Evolutionary conservation across 2,888 invertebrate species (phyloP).

Genomic region (Ischnus inquisitorius): DNA sequence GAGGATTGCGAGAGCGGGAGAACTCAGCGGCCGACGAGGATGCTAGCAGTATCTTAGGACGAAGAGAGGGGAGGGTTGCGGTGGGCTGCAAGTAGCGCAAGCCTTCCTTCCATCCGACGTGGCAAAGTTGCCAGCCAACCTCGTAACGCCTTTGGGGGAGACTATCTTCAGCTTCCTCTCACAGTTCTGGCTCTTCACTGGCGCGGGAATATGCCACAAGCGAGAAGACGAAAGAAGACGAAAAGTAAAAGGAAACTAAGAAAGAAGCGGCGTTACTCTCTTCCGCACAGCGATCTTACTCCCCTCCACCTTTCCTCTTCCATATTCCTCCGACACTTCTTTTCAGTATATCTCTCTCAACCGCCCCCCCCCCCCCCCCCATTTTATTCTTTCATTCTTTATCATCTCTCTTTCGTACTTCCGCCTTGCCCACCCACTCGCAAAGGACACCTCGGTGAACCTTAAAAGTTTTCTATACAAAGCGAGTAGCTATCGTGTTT

Average conservation of each 20-base stretch:
- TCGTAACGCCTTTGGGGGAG: constrained; percentile 48
- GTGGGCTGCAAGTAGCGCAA: constrained; percentile 2
- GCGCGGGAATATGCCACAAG: constrained; percentile 16
- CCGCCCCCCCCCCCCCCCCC: not conserved
- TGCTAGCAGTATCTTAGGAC: constrained; percentile 6
- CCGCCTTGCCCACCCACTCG: constrained; percentile 13
- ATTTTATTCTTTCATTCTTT: constrained; percentile 19
- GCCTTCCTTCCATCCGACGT: constrained; percentile 48
- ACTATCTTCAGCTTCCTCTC: constrained; percentile 13
- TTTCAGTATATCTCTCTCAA: constrained; percentile 1
- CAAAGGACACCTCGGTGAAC: constrained; percentile 55
- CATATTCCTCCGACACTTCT: constrained; percentile 34
- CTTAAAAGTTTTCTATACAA: constrained; percentile 61
- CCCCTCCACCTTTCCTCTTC: not conserved
- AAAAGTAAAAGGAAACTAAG: constrained; percentile 33
- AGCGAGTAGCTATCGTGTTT: constrained; percentile 61
- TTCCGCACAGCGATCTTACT: constrained; percentile 29
- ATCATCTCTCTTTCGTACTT: constrained; percentile 12
- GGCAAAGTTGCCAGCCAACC: constrained; percentile 56
- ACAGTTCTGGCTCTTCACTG: constrained; percentile 1
- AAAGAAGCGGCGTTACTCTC: constrained; percentile 45
- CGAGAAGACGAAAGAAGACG: constrained; percentile 29
- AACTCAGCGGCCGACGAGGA: constrained; percentile 36
- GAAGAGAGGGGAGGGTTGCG: constrained; percentile 1
- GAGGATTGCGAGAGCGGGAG: not conserved